phyloP scores from a whole-genome alignment of 2,888 invertebrate species.

The Allophyes oxyacanthae region DNA sequence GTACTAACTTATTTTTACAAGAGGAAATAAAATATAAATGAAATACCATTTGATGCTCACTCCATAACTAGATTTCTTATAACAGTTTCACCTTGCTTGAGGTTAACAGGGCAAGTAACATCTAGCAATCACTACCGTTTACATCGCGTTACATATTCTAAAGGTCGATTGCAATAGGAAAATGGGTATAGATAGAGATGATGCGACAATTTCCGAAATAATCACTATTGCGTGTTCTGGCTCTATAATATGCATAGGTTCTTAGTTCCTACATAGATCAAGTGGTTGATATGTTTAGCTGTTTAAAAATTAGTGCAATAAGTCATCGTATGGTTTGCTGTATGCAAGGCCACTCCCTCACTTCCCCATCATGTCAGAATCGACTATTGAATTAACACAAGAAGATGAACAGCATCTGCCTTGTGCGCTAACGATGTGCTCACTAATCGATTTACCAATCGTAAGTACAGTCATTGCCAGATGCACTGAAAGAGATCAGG shows the following conservation, averaged over 20 bases:
- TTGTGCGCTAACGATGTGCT: too few relatives aligned
- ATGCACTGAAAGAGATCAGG: too few relatives aligned
- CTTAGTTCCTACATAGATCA: neutral
- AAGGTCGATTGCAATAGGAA: constrained; percentile 17
- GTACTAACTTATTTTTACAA: too few relatives aligned
- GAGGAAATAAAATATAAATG: too few relatives aligned
- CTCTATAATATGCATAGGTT: constrained; percentile 3
- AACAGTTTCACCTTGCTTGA: constrained; percentile 28
- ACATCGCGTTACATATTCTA: constrained; percentile 14
- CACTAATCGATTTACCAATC: too few relatives aligned
- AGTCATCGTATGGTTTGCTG: neutral
- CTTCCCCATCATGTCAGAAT: too few relatives aligned
- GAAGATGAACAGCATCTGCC: too few relatives aligned
- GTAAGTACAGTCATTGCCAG: too few relatives aligned
- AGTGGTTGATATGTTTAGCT: too few relatives aligned
- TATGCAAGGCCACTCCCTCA: too few relatives aligned
- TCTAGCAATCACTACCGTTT: constrained; percentile 28
- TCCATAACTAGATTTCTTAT: neutral
- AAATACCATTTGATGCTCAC: too few relatives aligned
- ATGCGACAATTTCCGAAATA: constrained; percentile 30
- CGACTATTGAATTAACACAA: too few relatives aligned
- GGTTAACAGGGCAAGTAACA: constrained; percentile 11
- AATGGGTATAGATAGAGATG: constrained; percentile 15
- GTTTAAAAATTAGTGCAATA: neutral
- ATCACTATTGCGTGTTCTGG: constrained; percentile 15